Percentiles rank a stretch among this genome's conserved stretches.
Conservation (phyloP, 2,888 invertebrate species). For the Drosophila birchii region DNA sequence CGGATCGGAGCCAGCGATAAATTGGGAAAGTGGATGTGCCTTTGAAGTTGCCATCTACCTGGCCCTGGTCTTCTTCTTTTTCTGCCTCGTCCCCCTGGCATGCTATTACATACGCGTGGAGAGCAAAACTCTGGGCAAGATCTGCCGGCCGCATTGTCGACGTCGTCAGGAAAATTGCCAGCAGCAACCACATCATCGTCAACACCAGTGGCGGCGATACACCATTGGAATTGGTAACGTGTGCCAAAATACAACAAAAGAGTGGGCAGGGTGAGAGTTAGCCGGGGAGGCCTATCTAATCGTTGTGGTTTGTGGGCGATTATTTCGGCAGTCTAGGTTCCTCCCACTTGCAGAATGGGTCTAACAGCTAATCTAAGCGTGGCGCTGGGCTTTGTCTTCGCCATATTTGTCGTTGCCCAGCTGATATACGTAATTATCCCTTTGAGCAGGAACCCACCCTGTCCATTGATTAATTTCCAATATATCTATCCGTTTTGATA, state of each 20-base stretch:
- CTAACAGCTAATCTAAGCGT: slow-evolving; percentile 54
- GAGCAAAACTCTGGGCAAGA: slow-evolving; percentile 61
- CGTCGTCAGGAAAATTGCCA: slow-evolving; percentile 21
- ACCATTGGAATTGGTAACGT: slow-evolving; percentile 63
- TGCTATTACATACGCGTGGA: slow-evolving; percentile 72
- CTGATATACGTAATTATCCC: slow-evolving; percentile 61
- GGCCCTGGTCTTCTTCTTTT: slow-evolving; percentile 53
- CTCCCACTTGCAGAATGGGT: slow-evolving; percentile 54
- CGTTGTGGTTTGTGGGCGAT: slow-evolving; percentile 29
- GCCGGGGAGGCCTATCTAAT: slow-evolving; percentile 62
- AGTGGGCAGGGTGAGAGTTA: slow-evolving; percentile 2
- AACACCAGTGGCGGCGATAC: slow-evolving; percentile 25
- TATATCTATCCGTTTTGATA: slow-evolving; percentile 48
- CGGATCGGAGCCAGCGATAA: slow-evolving; percentile 36
- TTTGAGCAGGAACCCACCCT: neutral
- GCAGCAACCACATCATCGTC: neutral
- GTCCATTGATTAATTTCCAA: slow-evolving; percentile 12
- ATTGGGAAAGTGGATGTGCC: slow-evolving; percentile 44
- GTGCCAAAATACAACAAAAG: slow-evolving; percentile 47
- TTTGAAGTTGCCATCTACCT: slow-evolving; percentile 58
- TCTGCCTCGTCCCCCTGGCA: slow-evolving; percentile 65
- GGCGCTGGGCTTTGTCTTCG: slow-evolving; percentile 55
- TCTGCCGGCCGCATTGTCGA: slow-evolving; percentile 56
- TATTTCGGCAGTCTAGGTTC: slow-evolving; percentile 34
- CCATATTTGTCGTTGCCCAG: slow-evolving; percentile 53